These are phyloP conservation scores for Heteromurus nitidus DNA, from an alignment of 2,888 invertebrate species.

Conservation along the genomic window DNA sequence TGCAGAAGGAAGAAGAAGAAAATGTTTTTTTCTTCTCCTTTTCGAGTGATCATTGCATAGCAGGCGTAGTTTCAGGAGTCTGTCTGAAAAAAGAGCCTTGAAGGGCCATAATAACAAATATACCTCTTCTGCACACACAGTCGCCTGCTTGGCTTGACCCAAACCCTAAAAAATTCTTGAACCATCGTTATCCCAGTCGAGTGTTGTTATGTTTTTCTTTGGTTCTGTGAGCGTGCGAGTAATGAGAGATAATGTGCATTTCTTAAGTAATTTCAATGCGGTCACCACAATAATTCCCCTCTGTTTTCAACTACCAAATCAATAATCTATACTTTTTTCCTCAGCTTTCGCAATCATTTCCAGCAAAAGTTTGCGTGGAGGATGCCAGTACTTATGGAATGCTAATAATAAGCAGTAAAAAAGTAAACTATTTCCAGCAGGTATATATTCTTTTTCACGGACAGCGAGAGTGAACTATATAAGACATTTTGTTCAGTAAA, in stretches of 20 bases:
- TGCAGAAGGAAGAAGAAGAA: slow-evolving; percentile 21
- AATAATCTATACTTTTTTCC: slow-evolving; percentile 27
- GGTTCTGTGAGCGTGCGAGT: slow-evolving; percentile 57
- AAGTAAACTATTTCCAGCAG: too few relatives aligned
- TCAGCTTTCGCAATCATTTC: slow-evolving; percentile 52
- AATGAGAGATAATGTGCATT: slow-evolving; percentile 56
- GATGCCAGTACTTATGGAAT: slow-evolving; percentile 20
- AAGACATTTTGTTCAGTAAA: too few relatives aligned
- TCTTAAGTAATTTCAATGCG: slow-evolving; percentile 56
- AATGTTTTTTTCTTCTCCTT: slow-evolving; percentile 6
- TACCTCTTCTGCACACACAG: background rate
- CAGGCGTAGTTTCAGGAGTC: slow-evolving; percentile 39
- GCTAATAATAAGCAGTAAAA: too few relatives aligned
- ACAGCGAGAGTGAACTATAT: too few relatives aligned
- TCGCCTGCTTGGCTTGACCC: slow-evolving; percentile 35
- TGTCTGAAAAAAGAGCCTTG: slow-evolving; percentile 51
- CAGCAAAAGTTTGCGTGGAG: slow-evolving; percentile 35
- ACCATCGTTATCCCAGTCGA: background rate
- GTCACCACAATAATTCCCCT: slow-evolving; percentile 48
- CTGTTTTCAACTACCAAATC: slow-evolving; percentile 1
- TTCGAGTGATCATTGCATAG: background rate
- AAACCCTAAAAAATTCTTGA: background rate
- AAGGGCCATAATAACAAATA: slow-evolving; percentile 39
- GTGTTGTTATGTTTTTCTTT: background rate
- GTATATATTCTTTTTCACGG: too few relatives aligned